Percentiles rank a stretch among this genome's conserved stretches.
Evolutionary conservation across 1,140 invertebrate genomes (phyloP).

Genomic region (Marisa cornuarietis): DNA sequence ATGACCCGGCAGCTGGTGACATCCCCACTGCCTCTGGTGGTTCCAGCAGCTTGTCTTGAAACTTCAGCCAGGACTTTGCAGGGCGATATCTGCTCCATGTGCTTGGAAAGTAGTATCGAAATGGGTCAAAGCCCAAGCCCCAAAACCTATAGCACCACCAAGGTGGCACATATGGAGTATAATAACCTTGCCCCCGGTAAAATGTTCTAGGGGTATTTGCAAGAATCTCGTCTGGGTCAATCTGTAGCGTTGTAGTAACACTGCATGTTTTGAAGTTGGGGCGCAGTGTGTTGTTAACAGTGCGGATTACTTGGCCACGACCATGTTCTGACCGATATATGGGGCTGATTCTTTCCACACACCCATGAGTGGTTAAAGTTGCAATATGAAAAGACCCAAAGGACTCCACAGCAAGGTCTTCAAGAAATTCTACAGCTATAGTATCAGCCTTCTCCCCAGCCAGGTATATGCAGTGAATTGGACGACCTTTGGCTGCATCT

Average conservation of each 20-base stretch:
- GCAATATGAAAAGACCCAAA: constrained; percentile 64
- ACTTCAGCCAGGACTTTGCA: constrained; percentile 55
- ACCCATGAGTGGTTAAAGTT: constrained; percentile 56
- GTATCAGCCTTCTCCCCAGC: constrained; percentile 51
- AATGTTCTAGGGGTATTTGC: constrained; percentile 36
- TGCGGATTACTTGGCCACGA: constrained; percentile 53
- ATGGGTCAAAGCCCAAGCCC: constrained; percentile 26
- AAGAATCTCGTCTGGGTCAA: constrained; percentile 53
- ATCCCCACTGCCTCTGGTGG: constrained; percentile 35
- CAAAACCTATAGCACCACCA: constrained; percentile 17
- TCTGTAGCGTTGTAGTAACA: constrained; percentile 53
- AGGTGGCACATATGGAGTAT: constrained; percentile 6
- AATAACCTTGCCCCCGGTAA: constrained; percentile 7
- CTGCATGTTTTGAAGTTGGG: constrained; percentile 59
- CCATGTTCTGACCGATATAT: constrained; percentile 57
- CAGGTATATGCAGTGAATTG: constrained; percentile 64
- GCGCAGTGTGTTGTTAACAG: constrained; percentile 52
- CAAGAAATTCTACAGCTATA: constrained; percentile 60
- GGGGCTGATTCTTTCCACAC: constrained; percentile 60
- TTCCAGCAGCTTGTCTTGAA: constrained; percentile 47
- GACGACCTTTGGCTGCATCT: constrained; percentile 41
- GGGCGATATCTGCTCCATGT: constrained; percentile 60
- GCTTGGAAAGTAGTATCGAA: constrained; percentile 56
- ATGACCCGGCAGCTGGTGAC: constrained; percentile 59
- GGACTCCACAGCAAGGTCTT: constrained; percentile 63